Base-by-base conservation (phyloP, 1,140 invertebrate genomes). In the Adelges cooleyi region DNA sequence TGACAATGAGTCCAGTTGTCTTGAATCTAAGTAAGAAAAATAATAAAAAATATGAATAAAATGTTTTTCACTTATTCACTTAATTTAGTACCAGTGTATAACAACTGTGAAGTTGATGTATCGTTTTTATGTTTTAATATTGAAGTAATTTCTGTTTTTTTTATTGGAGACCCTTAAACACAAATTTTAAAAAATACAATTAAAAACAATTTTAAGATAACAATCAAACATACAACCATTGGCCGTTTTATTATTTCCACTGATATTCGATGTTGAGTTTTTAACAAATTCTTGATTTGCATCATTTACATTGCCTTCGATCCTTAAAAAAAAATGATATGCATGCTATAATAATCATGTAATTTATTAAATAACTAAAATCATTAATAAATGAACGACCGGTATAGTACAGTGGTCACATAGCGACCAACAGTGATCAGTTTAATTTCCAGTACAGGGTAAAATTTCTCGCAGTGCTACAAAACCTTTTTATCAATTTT, bases 111-210 rank as follows among this genome's bases (percentile, higher is more conserved):
- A 62, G 13, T 29, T 33, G 25, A n/a, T 8, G 22, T 33, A 9
- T 62, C 56, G 22, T 48, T 62, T 62, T 62, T 62, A 22, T 62
- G 56, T 62, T 62, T 62, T 29, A 62, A 36, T 48, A 62, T 62
- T 20, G 56, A 62, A 62, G 33, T 62, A 29, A 62, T 62, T 62
- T 62, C 56, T 48, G 42, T n/a, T 62, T 62, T 62, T 62, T 48
- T 62, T 13, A 6, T 29, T 20, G 13, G 56, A 3, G 44, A 48
- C 29, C 11, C 56, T 42, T 62, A 3, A 62, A 62, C 15, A 20
- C 11, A 18, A 48, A 18, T n/a, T 48, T 0, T 59, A 29, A 33
- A 6, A 33, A 33, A 33, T 33, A 33, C 5, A 6, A 33, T 33
- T 33, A 6, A 33, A 33, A 6, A 6, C 29, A 33, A 33, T 33